Percentiles rank a stretch among this genome's conserved stretches.
These are phyloP conservation scores for Lytechinus variegatus DNA, from an alignment of 35 echinoderm and acorn worm species.

Conservation along the genomic window DNA sequence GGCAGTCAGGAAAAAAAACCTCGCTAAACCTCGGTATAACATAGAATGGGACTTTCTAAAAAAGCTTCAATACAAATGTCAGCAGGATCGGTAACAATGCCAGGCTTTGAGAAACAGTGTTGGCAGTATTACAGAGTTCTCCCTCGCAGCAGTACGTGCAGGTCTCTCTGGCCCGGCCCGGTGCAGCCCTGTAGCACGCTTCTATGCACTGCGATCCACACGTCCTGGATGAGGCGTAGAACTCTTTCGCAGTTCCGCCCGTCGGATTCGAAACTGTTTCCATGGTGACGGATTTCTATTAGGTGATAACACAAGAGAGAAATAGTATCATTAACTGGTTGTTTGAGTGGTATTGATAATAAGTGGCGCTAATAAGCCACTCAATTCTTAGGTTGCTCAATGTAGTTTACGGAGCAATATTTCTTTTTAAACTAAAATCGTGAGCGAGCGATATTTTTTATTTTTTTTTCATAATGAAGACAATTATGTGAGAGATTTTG, in stretches of 20 bases:
- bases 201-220: not conserved
- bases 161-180: not conserved
- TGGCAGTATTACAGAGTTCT: not conserved
- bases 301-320: not conserved
- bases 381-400: too few relatives aligned
- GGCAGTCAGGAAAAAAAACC: too few relatives aligned
- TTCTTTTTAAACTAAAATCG: too few relatives aligned
- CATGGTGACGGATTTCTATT: slow-evolving; percentile 13
- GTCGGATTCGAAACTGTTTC: not conserved
- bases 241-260: not conserved
- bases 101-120: not conserved
- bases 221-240: not conserved
- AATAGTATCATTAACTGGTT: not conserved
- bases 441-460: too few relatives aligned
- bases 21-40: too few relatives aligned
- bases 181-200: not conserved
- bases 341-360: too few relatives aligned
- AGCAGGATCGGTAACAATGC: not conserved
- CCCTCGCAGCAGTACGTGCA: slow-evolving; percentile 13
- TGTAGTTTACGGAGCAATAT: too few relatives aligned
- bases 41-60: not conserved
- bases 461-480: too few relatives aligned
- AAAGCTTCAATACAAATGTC: not conserved
- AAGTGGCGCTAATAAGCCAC: too few relatives aligned
- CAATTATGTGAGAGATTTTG: too few relatives aligned